Evolutionary conservation across 2,888 invertebrate genomes (phyloP).

Genomic region (Zygogramma bicolorata): DNA sequence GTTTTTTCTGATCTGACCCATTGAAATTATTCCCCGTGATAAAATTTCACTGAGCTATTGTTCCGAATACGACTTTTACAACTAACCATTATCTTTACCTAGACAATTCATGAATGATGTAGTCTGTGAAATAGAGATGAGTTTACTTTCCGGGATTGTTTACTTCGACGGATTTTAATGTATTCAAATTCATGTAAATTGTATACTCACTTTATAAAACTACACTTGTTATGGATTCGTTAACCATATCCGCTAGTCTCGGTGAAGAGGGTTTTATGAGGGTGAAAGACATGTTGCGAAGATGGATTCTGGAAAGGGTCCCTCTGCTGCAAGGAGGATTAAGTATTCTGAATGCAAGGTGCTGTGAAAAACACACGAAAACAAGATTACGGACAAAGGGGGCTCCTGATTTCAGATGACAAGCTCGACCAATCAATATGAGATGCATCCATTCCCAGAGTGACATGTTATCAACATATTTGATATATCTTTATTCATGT

Average conservation of each 20-base stretch:
- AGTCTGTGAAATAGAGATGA: not conserved
- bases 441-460: not conserved
- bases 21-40: not conserved
- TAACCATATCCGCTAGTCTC: not conserved
- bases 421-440: not conserved
- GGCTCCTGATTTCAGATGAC: not conserved
- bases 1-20: too few relatives aligned
- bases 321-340: not conserved
- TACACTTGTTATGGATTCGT: conserved; percentile 10
- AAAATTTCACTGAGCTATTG: not conserved
- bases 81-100: not conserved
- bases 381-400: not conserved
- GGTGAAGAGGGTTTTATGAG: not conserved
- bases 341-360: not conserved
- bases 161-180: not conserved
- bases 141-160: not conserved
- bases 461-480: too few relatives aligned
- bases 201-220: not conserved
- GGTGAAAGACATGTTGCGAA: conserved; percentile 1
- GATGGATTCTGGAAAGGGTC: not conserved
- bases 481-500: too few relatives aligned
- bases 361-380: not conserved
- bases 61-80: not conserved
- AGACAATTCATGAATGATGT: not conserved
- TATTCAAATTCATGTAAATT: conserved; percentile 4